A percentile compares a stretch with the other conserved stretches of the same genome.
phyloP scores from a whole-genome alignment of 1,140 invertebrate species.

The Meloidogyne hapla region DNA sequence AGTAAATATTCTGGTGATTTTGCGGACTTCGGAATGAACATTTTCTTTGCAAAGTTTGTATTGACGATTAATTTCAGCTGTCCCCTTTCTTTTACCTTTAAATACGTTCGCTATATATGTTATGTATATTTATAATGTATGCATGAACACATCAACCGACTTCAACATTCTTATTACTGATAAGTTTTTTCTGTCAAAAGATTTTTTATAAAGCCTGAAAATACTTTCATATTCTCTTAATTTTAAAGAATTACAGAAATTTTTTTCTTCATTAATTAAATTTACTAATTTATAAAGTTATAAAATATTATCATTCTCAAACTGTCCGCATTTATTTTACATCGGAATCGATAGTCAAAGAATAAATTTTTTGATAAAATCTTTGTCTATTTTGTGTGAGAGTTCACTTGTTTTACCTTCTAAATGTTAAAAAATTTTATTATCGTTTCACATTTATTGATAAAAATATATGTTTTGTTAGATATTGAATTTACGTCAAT shows the following conservation, averaged over 20 bases:
- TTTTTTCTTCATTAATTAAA: too few relatives aligned
- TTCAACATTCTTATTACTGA: neutral
- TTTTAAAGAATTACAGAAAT: too few relatives aligned
- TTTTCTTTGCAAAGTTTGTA: too few relatives aligned
- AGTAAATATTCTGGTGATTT: neutral
- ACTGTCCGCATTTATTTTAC: neutral
- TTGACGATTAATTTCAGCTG: neutral
- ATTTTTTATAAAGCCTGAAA: neutral
- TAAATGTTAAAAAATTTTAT: neutral
- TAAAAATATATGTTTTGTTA: too few relatives aligned
- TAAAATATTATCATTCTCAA: too few relatives aligned
- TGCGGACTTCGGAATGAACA: neutral
- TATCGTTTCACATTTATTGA: too few relatives aligned
- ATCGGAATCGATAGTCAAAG: neutral
- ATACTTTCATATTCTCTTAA: neutral
- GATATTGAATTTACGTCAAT: too few relatives aligned
- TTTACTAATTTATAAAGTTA: too few relatives aligned
- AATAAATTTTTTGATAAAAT: neutral
- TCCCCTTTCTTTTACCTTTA: neutral
- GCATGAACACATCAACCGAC: neutral
- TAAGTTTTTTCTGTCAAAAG: neutral
- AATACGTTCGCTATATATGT: too few relatives aligned
- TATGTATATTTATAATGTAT: neutral
- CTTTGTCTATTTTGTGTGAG: neutral
- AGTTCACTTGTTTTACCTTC: neutral